Conservation (phyloP, 1,140 invertebrate genomes). For the Zaprionus ornatus region DNA sequence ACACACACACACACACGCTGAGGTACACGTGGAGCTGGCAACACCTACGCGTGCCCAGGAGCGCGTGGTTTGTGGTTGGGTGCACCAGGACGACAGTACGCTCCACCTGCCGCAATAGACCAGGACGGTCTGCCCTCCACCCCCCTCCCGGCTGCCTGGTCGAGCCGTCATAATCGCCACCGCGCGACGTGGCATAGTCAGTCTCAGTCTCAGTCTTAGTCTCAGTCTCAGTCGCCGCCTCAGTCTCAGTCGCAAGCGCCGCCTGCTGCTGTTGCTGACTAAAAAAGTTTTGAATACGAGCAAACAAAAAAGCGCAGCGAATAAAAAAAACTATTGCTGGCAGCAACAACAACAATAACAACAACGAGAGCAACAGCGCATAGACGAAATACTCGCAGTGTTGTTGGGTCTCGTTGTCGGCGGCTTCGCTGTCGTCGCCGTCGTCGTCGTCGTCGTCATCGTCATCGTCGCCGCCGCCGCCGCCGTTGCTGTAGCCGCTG, state of each 20-base stretch:
- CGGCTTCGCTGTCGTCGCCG: slow-evolving; percentile 46
- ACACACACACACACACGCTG: slow-evolving; percentile 28
- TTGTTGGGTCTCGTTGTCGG: slow-evolving; percentile 48
- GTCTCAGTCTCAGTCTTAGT: slow-evolving; percentile 46
- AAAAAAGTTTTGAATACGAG: slow-evolving; percentile 57
- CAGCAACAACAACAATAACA: slow-evolving; percentile 22
- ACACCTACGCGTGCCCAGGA: slow-evolving; percentile 48
- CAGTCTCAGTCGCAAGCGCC: slow-evolving; percentile 37
- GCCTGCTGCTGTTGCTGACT: slow-evolving; percentile 38
- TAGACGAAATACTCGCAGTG: slow-evolving; percentile 74
- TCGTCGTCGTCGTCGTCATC: slow-evolving; percentile 8
- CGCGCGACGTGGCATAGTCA: slow-evolving; percentile 54
- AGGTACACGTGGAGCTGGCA: slow-evolving; percentile 8
- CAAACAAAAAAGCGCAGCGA: slow-evolving; percentile 17
- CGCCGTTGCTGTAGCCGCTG: slow-evolving; percentile 39
- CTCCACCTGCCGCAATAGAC: slow-evolving; percentile 19
- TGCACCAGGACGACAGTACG: slow-evolving; percentile 30
- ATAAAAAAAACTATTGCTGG: slow-evolving; percentile 41
- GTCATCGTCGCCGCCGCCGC: slow-evolving; percentile 17
- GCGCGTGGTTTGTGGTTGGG: slow-evolving; percentile 49
- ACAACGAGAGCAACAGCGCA: slow-evolving; percentile 34
- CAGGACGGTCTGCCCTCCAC: no score
- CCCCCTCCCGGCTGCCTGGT: slow-evolving; percentile 9
- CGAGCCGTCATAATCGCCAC: slow-evolving; percentile 59
- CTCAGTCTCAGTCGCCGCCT: slow-evolving; percentile 25